Conservation (phyloP, 2,113 vertebrate species). For the Sardina pilchardus region DNA sequence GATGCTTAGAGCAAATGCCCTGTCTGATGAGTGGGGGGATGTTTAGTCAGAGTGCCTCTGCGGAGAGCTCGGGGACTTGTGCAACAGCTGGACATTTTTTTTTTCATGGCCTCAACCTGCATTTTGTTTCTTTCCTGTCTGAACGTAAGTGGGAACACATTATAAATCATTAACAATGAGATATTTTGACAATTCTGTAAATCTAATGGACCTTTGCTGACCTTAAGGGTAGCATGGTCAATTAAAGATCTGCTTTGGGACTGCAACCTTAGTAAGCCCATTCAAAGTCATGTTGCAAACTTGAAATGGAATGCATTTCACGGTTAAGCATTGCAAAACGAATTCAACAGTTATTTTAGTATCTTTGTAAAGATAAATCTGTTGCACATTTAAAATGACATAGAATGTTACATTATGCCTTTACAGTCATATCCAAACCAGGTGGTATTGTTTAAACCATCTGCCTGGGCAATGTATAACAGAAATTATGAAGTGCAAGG, state of each 20-base stretch:
- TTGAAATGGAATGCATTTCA: not conserved
- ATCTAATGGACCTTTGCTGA: conserved; percentile 39
- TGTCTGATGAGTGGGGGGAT: conserved; percentile 17
- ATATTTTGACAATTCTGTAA: conserved; percentile 33
- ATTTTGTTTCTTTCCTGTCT: conserved; percentile 28
- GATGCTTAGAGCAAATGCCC: not conserved
- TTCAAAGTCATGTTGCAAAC: not conserved
- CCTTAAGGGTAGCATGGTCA: conserved; percentile 35
- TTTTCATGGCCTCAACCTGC: conserved; percentile 18
- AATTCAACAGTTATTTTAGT: not conserved
- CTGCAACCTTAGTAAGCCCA: conserved; percentile 21
- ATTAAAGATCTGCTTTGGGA: conserved; percentile 37
- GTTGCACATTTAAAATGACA: not conserved
- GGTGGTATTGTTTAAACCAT: not conserved
- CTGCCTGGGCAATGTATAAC: not conserved
- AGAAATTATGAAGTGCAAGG: not conserved
- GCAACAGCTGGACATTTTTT: conserved; percentile 28
- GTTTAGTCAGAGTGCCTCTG: conserved; percentile 20
- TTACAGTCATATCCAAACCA: not conserved
- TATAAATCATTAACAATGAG: conserved; percentile 38
- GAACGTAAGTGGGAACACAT: conserved; percentile 30
- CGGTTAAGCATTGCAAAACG: not conserved
- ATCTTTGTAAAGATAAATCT: not conserved
- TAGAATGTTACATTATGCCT: not conserved
- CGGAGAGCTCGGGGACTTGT: conserved; percentile 22